Conservation (phyloP, 1,140 invertebrate genomes). For the Whitmania pigra region DNA sequence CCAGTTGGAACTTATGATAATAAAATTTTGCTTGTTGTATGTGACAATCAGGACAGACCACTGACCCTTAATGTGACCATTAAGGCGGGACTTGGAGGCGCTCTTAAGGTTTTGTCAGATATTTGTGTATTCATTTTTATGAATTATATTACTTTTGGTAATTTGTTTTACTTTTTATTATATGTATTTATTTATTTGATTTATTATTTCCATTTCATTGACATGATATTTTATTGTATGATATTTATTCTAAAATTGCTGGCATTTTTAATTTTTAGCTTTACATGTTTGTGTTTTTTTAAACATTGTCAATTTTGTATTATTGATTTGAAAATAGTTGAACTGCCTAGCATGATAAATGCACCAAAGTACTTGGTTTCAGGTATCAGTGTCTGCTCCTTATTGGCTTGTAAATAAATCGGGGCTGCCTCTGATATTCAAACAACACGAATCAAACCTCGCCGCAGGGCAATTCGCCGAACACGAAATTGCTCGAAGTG, state of each 20-base stretch:
- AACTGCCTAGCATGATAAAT: neutral
- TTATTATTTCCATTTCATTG: too few species aligned
- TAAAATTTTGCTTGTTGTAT: conserved; percentile 48
- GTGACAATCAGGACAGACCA: conserved; percentile 58
- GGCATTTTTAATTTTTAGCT: too few species aligned
- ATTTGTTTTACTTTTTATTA: too few species aligned
- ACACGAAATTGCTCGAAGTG: conserved; percentile 78
- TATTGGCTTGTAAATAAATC: conserved; percentile 94
- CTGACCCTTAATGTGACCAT: conserved; percentile 60
- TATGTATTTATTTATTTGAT: too few species aligned
- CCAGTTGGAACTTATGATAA: conserved; percentile 45
- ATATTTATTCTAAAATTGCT: neutral
- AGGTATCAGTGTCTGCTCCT: conserved; percentile 66
- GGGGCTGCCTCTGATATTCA: conserved; percentile 81
- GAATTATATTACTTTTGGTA: neutral
- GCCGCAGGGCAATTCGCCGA: conserved; percentile 88
- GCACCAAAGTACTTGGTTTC: conserved; percentile 30
- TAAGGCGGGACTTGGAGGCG: conserved; percentile 43
- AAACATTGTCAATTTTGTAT: too few species aligned
- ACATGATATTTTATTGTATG: too few species aligned
- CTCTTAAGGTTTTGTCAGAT: conserved; percentile 45
- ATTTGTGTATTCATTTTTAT: neutral
- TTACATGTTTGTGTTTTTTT: too few species aligned
- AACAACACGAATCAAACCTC: conserved; percentile 62
- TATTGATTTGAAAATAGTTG: too few species aligned